Evolutionary conservation across 2,888 invertebrate genomes (phyloP).

Genomic region (Rotaria sp.): DNA sequence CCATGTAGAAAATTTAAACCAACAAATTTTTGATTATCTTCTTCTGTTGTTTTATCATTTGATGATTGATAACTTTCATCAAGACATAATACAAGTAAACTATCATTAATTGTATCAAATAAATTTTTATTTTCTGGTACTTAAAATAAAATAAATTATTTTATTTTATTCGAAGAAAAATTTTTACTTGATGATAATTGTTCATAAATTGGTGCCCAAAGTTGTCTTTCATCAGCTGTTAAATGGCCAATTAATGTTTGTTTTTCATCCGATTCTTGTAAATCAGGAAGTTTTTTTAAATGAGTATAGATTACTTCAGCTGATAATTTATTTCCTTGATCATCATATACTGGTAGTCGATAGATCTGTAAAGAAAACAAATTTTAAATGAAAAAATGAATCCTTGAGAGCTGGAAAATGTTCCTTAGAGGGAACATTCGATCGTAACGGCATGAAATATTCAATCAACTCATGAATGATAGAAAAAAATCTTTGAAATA

Average conservation of each 20-base stretch:
- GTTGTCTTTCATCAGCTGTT: conserved; percentile 35
- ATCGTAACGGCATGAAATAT: no score
- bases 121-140: conserved; percentile 28
- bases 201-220: conserved; percentile 32
- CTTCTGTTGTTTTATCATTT: background rate
- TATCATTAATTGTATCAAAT: conserved; percentile 37
- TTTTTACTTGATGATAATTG: conserved; percentile 27
- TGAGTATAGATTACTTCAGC: conserved; percentile 13
- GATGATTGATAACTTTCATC: background rate
- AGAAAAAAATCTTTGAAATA: no score
- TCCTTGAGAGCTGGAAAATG: no score
- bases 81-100: conserved; percentile 38
- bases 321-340: conserved; percentile 9
- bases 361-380: conserved; percentile 32
- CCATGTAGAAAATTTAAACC: conserved; percentile 9
- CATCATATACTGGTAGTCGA: conserved; percentile 32
- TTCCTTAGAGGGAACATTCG: no score
- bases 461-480: no score
- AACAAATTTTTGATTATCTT: background rate
- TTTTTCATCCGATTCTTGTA: conserved; percentile 9
- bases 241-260: conserved; percentile 29
- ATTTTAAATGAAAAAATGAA: no score
- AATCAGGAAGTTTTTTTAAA: conserved; percentile 33
- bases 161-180: background rate
- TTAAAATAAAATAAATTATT: background rate